Evolutionary conservation across 2,797 vertebrate genomes (phyloP).

Genomic region (Ispidina lecontei): DNA sequence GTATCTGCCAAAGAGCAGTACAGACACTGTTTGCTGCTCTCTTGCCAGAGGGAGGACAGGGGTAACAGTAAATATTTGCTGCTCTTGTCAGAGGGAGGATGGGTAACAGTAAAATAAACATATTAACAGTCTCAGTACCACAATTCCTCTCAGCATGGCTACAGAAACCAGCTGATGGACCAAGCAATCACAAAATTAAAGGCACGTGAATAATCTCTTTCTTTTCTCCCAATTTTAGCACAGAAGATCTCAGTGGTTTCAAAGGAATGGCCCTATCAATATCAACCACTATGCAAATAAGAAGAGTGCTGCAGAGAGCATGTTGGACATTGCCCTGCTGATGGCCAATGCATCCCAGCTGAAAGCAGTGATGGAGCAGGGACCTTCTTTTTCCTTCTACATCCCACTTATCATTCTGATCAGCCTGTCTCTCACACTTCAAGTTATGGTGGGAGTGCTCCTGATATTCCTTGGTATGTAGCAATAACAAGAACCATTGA

Average conservation of each 20-base stretch:
- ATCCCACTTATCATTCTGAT: constrained; percentile 88
- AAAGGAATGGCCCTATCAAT: constrained; percentile 81
- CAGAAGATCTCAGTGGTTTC: background rate
- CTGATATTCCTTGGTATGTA: constrained; percentile 94
- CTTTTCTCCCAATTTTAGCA: background rate
- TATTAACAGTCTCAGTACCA: background rate
- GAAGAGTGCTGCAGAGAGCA: constrained; percentile 96
- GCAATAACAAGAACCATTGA: background rate
- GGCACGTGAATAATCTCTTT: background rate
- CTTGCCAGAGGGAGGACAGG: background rate
- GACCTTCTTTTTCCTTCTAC: constrained; percentile 85
- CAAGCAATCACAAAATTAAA: background rate
- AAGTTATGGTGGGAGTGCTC: constrained; percentile 89
- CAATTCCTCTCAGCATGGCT: fast-evolving
- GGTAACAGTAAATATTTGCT: background rate
- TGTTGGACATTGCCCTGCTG: constrained; percentile 95
- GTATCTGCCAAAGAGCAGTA: background rate
- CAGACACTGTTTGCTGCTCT: background rate
- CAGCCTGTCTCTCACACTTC: constrained; percentile 89
- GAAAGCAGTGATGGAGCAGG: constrained; percentile 91
- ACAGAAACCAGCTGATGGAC: background rate
- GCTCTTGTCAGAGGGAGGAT: background rate
- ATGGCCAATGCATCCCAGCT: constrained; percentile 98
- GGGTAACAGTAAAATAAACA: background rate
- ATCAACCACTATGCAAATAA: constrained; percentile 98